Evolutionary conservation across 2,888 invertebrate species (phyloP).

Genomic region (Leistus spinibarbis): DNA sequence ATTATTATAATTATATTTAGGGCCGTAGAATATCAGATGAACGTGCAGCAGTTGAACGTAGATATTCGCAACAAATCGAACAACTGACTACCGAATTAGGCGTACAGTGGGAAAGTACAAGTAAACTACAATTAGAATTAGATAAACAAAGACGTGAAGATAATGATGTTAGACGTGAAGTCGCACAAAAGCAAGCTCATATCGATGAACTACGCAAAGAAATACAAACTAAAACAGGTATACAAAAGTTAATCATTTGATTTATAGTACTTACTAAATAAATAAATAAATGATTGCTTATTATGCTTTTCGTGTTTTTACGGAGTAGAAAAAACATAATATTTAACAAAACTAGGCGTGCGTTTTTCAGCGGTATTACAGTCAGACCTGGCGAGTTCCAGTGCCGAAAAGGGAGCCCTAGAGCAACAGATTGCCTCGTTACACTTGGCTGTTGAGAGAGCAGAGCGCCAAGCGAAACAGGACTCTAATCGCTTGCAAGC

Average conservation of each 20-base stretch:
- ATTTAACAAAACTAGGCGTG: conserved; percentile 18
- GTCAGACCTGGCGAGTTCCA: conserved; percentile 75
- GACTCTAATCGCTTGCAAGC: conserved; percentile 76
- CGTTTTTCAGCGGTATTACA: conserved; percentile 68
- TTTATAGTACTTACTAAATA: no score
- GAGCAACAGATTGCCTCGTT: conserved; percentile 80
- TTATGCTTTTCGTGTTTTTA: not conserved
- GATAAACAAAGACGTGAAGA: conserved; percentile 81
- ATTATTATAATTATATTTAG: conserved; percentile 44
- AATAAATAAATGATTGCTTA: no score
- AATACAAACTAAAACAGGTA: conserved; percentile 75
- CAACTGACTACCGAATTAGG: conserved; percentile 79
- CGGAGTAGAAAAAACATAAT: not conserved
- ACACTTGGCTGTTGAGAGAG: conserved; percentile 69
- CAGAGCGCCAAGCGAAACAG: conserved; percentile 76
- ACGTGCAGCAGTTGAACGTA: conserved; percentile 72
- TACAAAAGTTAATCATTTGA: conserved; percentile 44
- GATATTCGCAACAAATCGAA: conserved; percentile 76
- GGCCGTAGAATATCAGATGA: conserved; percentile 71
- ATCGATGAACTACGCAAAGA: conserved; percentile 83
- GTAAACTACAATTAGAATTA: conserved; percentile 76
- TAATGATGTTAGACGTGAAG: conserved; percentile 75
- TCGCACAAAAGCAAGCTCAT: conserved; percentile 74
- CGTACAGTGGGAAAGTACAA: conserved; percentile 79
- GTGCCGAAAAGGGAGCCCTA: conserved; percentile 78